These are phyloP conservation scores for Calcarius ornatus DNA, from an alignment of 2,113 vertebrate species.

Conservation along the genomic window DNA sequence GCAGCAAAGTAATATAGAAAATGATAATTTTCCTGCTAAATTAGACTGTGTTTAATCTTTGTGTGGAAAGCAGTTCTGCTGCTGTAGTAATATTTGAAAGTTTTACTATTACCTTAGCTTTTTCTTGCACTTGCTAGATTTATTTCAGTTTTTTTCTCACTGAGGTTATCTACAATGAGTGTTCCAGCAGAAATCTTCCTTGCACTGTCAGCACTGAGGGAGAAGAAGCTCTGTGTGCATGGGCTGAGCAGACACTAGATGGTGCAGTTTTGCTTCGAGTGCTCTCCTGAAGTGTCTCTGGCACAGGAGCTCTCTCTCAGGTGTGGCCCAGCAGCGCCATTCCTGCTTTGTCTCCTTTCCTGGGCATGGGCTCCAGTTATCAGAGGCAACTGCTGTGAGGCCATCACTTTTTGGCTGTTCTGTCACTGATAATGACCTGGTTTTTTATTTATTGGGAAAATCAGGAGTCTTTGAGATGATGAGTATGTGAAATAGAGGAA, in stretches of 20 bases:
- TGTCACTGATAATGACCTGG: neutral
- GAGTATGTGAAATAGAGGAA: neutral
- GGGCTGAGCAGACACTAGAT: conserved; percentile 34
- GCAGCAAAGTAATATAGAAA: neutral
- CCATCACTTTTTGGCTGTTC: neutral
- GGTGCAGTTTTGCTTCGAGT: conserved; percentile 32
- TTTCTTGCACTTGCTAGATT: neutral
- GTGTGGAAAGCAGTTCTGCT: neutral
- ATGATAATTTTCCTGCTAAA: neutral
- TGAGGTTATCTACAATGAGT: rapidly evolving
- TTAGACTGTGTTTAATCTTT: neutral
- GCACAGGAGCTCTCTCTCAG: neutral
- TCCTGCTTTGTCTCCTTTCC: neutral
- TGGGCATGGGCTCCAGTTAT: neutral
- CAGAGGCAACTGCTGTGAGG: neutral
- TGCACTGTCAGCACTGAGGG: rapidly evolving
- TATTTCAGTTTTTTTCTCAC: neutral
- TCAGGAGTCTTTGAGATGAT: neutral
- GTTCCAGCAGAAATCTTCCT: neutral
- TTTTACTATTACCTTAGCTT: neutral
- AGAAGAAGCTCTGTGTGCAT: rapidly evolving
- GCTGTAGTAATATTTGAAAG: neutral
- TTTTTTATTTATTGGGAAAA: neutral
- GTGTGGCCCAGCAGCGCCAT: neutral
- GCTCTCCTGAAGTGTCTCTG: neutral